phyloP scores from a whole-genome alignment of 1,140 invertebrate species.

The Elymnias hypermnestra region DNA sequence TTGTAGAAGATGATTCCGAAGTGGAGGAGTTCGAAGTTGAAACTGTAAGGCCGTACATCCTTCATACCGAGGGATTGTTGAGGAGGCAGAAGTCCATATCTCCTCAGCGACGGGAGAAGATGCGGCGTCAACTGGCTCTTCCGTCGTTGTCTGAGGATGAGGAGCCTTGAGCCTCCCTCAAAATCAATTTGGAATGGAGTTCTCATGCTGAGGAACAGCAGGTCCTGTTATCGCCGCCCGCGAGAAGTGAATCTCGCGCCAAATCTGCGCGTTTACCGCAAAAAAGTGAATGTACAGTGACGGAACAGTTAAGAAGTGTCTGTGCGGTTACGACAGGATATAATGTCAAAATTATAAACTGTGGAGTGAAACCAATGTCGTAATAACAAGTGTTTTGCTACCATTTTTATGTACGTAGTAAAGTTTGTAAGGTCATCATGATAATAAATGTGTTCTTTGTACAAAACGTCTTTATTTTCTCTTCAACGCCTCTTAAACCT shows the following conservation, averaged over 20 bases:
- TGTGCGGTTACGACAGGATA: conserved; percentile 19
- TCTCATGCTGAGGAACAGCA: conserved; percentile 33
- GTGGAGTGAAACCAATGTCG: conserved; percentile 27
- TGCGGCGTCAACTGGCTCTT: conserved; percentile 50
- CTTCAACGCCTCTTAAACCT: background rate
- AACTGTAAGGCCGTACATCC: conserved; percentile 38
- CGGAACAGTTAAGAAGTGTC: conserved; percentile 13
- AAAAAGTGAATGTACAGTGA: conserved; percentile 21
- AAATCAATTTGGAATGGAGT: conserved; percentile 41
- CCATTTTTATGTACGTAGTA: conserved; percentile 5
- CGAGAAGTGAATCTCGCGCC: conserved; percentile 22
- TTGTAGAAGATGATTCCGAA: conserved; percentile 66
- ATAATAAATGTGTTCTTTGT: conserved; percentile 13
- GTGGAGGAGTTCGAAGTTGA: conserved; percentile 45
- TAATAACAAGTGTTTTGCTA: conserved; percentile 10
- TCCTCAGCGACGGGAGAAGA: conserved; percentile 43
- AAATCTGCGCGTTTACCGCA: conserved; percentile 10
- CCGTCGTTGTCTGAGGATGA: conserved; percentile 67
- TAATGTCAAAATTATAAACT: conserved; percentile 22
- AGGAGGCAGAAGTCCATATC: conserved; percentile 61
- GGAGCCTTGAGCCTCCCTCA: conserved; percentile 50
- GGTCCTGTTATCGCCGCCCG: conserved; percentile 19
- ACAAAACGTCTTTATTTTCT: conserved; percentile 7
- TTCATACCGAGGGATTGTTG: conserved; percentile 43
- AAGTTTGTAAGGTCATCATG: conserved; percentile 10